Evolutionary conservation across 2,888 invertebrate genomes (phyloP).

Genomic region (Acrobasis repandana): DNA sequence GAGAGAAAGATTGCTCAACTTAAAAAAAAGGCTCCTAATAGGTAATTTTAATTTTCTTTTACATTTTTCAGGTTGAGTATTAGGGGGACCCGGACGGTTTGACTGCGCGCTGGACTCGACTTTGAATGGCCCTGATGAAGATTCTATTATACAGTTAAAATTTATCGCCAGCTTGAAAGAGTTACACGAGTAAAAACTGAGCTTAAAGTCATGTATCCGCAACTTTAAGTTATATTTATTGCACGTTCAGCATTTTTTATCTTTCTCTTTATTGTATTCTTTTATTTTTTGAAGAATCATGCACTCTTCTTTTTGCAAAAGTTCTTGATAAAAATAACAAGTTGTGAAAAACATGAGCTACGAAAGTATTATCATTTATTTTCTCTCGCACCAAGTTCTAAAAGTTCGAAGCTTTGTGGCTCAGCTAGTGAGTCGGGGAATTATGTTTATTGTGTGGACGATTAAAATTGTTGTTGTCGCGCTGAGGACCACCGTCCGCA

Average conservation of each 20-base stretch:
- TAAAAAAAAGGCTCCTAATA: too few species aligned
- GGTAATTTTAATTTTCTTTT: too few species aligned
- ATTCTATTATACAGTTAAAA: too few species aligned
- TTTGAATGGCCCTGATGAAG: too few species aligned
- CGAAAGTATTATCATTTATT: slow-evolving; percentile 11
- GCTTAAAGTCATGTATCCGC: too few species aligned
- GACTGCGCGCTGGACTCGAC: too few species aligned
- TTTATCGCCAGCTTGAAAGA: too few species aligned
- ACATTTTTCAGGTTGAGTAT: too few species aligned
- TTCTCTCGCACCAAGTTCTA: slow-evolving; percentile 26
- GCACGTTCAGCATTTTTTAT: neutral
- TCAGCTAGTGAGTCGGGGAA: slow-evolving; percentile 33
- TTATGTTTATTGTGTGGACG: slow-evolving; percentile 40
- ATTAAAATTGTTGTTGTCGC: slow-evolving; percentile 44
- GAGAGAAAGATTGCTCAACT: too few species aligned
- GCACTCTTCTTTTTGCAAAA: neutral
- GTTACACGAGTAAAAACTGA: too few species aligned
- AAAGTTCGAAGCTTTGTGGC: slow-evolving; percentile 28
- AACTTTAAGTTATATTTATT: too few species aligned
- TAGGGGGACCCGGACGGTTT: too few species aligned
- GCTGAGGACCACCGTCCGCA: slow-evolving; percentile 34
- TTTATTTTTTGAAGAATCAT: neutral
- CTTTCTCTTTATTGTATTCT: neutral
- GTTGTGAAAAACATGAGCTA: neutral
- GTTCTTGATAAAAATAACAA: slow-evolving; percentile 4